Evolutionary conservation across 2,888 invertebrate genomes (phyloP).

Genomic region (Mythimna lalbum): DNA sequence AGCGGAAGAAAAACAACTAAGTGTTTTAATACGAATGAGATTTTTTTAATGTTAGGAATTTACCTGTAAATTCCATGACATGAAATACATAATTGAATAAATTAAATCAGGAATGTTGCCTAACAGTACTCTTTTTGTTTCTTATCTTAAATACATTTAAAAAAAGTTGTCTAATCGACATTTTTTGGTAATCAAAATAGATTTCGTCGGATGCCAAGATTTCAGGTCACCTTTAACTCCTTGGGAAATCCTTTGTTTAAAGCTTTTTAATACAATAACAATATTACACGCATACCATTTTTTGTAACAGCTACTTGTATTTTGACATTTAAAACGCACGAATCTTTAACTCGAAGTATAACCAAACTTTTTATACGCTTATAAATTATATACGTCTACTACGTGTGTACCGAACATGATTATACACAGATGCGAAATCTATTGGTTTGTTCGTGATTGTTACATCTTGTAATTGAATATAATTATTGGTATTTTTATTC

Average conservation of each 20-base stretch:
- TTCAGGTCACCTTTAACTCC: not conserved
- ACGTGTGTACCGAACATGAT: slow-evolving; percentile 44
- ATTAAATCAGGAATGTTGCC: not conserved
- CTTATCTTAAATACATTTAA: not conserved
- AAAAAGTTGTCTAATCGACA: slow-evolving; percentile 2
- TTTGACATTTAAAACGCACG: slow-evolving; percentile 47
- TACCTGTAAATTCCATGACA: not conserved
- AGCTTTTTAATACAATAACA: slow-evolving; percentile 7
- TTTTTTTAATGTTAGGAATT: not conserved
- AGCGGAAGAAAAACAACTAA: slow-evolving; percentile 43
- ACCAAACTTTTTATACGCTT: slow-evolving; percentile 38
- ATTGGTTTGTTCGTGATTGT: slow-evolving; percentile 66
- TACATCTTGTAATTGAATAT: slow-evolving; percentile 70
- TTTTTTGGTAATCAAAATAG: not conserved
- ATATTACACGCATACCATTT: not conserved
- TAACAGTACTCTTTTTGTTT: not conserved
- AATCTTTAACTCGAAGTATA: slow-evolving; percentile 30
- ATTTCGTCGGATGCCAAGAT: not conserved
- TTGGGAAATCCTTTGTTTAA: not conserved
- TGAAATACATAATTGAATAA: not conserved
- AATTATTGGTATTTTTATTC: slow-evolving; percentile 74
- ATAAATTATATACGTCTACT: slow-evolving; percentile 28
- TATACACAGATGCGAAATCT: slow-evolving; percentile 49
- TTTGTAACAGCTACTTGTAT: slow-evolving; percentile 31
- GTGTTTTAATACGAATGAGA: not conserved